Conservation (phyloP, 2,113 vertebrate species). For the Zosterops borbonicus region DNA sequence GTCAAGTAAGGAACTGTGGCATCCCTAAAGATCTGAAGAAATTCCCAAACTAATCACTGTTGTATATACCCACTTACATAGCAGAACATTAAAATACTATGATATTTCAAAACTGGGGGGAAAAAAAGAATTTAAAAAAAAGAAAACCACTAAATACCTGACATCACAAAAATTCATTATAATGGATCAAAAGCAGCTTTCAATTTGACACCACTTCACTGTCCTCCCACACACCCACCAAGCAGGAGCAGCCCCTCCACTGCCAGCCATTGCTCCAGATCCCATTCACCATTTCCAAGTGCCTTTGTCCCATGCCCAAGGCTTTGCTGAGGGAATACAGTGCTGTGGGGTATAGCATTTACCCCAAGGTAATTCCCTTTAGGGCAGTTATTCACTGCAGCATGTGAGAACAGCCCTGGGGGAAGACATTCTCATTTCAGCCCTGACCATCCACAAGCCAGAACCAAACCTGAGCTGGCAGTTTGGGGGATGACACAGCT, state of each 20-base stretch:
- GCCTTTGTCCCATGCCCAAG: not conserved
- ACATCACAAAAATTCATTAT: not conserved
- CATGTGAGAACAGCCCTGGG: not conserved
- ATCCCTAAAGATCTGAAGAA: conserved; percentile 38
- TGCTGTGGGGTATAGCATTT: not conserved
- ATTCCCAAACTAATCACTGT: conserved; percentile 1
- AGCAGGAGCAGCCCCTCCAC: not conserved
- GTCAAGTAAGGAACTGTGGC: not conserved
- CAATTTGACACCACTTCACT: not conserved
- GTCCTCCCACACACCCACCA: not conserved
- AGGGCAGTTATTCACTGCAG: not conserved
- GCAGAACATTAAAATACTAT: conserved; percentile 19
- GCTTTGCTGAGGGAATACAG: not conserved
- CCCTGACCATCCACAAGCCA: not conserved
- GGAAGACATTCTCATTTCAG: not conserved
- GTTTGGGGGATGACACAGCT: not conserved
- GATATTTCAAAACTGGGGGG: conserved; percentile 10
- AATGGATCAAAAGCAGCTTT: conserved; percentile 15
- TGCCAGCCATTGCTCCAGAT: not conserved
- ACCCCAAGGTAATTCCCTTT: not conserved
- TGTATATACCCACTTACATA: not conserved
- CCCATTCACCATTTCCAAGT: not conserved
- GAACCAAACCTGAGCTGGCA: not conserved
- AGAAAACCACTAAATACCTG: not conserved
- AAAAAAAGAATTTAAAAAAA: not conserved